A percentile compares a stretch with the other conserved stretches of the same genome.
These are phyloP conservation scores for Sardinella longiceps DNA, from an alignment of 2,797 vertebrate species.

Conservation along the genomic window DNA sequence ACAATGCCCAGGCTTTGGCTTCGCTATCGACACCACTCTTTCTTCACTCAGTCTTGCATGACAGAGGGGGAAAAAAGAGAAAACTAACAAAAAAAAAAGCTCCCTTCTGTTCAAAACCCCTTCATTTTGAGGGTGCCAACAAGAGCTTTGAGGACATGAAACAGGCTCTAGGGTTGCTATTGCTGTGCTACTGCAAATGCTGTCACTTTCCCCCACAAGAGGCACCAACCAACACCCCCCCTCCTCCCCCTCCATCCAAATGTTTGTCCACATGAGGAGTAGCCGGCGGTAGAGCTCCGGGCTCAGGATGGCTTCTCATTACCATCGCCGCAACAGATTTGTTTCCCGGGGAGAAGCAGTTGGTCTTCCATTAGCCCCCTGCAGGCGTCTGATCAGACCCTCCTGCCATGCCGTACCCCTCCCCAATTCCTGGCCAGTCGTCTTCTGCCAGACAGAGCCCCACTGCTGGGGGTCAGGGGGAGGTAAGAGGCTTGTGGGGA, in stretches of 20 bases:
- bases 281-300: neutral
- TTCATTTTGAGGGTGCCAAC: slow-evolving; percentile 21
- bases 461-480: neutral
- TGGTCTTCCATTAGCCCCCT: slow-evolving; percentile 35
- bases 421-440: neutral
- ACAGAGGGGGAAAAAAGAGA: neutral
- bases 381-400: neutral
- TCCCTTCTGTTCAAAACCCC: neutral
- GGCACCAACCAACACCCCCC: no score
- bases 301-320: slow-evolving; percentile 17
- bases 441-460: slow-evolving; percentile 6
- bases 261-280: slow-evolving; percentile 26
- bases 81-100: neutral
- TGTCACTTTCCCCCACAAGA: neutral
- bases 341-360: slow-evolving; percentile 29
- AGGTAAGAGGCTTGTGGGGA: slow-evolving; percentile 15
- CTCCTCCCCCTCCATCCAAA: slow-evolving; percentile 27
- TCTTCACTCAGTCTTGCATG: neutral
- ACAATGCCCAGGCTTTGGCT: neutral
- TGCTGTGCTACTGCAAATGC: neutral
- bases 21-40: neutral
- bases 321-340: slow-evolving; percentile 24
- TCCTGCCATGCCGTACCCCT: neutral
- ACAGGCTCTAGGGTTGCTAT: slow-evolving; percentile 27
- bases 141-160: slow-evolving; percentile 8